Percentiles rank a stretch among this genome's conserved stretches.
Conservation (phyloP, 2,113 vertebrate genomes). For the Gymnocephalus cernua region DNA sequence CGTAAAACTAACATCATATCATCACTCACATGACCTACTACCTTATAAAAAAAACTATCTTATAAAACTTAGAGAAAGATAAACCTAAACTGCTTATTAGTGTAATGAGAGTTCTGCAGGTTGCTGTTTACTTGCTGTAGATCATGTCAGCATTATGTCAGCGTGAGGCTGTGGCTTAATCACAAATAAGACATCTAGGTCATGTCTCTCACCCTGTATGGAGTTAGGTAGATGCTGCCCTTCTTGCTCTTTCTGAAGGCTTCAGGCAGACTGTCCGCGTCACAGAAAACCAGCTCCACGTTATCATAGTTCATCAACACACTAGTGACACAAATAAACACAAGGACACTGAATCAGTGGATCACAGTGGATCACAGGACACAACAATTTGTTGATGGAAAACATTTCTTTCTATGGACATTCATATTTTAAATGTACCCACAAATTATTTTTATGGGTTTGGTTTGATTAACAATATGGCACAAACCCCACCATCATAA, state of each 20-base stretch:
- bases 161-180: not conserved
- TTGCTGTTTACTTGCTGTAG: not conserved
- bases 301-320: slow-evolving; percentile 93
- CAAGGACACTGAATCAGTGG: not conserved
- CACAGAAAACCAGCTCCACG: slow-evolving; percentile 92
- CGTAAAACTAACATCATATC: not conserved
- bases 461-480: not conserved
- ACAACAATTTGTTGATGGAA: too few relatives aligned
- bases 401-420: not conserved
- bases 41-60: too few relatives aligned
- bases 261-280: slow-evolving; percentile 90
- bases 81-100: not conserved
- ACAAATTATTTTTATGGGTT: not conserved
- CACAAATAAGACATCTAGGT: not conserved
- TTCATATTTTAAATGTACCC: not conserved
- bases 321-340: slow-evolving; percentile 59
- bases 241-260: slow-evolving; percentile 96
- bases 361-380: not conserved
- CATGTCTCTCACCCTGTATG: slow-evolving; percentile 90
- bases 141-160: not conserved
- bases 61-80: not conserved
- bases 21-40: too few relatives aligned
- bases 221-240: slow-evolving; percentile 93
- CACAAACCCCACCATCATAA: not conserved
- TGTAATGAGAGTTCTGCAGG: not conserved